Evolutionary conservation across 2,888 invertebrate species (phyloP).

Genomic region (Dicranocentrus wangi): DNA sequence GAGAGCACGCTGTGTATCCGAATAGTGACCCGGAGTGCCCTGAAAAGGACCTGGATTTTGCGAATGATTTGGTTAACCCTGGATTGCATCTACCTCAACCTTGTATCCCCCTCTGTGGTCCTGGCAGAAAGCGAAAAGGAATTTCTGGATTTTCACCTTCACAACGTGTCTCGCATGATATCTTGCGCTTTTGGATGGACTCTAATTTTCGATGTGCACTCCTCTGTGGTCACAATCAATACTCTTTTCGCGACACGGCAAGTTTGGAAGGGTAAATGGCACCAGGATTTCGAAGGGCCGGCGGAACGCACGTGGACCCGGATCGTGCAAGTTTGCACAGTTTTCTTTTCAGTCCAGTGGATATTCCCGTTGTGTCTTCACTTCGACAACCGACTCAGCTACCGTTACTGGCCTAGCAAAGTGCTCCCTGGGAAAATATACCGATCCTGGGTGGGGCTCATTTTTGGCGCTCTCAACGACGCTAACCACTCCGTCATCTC

Average conservation of each 20-base stretch:
- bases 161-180: neutral
- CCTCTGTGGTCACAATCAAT: neutral
- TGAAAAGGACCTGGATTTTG: neutral
- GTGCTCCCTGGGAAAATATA: neutral
- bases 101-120: neutral
- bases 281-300: neutral
- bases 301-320: neutral
- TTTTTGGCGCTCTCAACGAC: neutral
- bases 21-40: neutral
- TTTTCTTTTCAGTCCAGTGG: conserved; percentile 1
- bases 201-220: neutral
- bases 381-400: neutral
- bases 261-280: neutral
- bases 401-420: neutral
- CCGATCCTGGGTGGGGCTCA: neutral
- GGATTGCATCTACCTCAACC: neutral
- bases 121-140: neutral
- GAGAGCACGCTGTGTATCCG: neutral
- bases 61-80: neutral
- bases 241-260: neutral
- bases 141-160: neutral
- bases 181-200: neutral
- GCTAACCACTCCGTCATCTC: neutral
- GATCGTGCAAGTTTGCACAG: neutral
- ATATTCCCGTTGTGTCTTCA: neutral